A percentile compares a stretch with the other conserved stretches of the same genome.
These are phyloP conservation scores for Caenorhabditis plicata DNA, from an alignment of 2,888 invertebrate genomes.

Conservation along the genomic window DNA sequence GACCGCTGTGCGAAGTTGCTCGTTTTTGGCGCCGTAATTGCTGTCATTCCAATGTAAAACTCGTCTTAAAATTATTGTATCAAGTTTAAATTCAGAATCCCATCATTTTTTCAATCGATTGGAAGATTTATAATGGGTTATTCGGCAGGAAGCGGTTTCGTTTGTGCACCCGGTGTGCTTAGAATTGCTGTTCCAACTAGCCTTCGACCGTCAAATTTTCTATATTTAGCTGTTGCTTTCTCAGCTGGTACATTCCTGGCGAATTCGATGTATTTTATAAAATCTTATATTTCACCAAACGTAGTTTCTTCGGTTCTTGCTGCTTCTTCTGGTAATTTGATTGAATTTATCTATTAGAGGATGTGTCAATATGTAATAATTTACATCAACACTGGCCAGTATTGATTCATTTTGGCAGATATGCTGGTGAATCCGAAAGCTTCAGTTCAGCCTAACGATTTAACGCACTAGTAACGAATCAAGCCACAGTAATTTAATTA, in stretches of 20 bases:
- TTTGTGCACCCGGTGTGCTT: constrained; percentile 45
- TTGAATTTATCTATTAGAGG: no score
- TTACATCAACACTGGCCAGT: no score
- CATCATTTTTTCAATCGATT: constrained; percentile 1
- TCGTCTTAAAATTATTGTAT: neutral
- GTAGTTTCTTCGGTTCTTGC: constrained; percentile 8
- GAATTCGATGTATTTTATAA: constrained; percentile 27
- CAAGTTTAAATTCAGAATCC: neutral
- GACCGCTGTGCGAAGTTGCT: constrained; percentile 30
- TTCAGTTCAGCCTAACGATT: no score
- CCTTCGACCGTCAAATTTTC: constrained; percentile 27
- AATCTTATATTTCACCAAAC: constrained; percentile 3
- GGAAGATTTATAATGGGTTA: constrained; percentile 48
- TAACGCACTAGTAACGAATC: no score
- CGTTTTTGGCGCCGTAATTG: constrained; percentile 28
- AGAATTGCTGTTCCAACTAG: constrained; percentile 27
- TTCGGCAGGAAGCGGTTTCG: constrained; percentile 49
- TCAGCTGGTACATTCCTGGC: constrained; percentile 35
- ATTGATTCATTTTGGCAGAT: no score
- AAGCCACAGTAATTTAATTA: no score
- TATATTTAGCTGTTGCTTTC: constrained; percentile 37
- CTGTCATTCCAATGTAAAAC: constrained; percentile 26
- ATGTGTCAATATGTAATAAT: no score
- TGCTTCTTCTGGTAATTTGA: neutral
- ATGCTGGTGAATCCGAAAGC: no score